These are phyloP conservation scores for Drosophila cracens DNA, from an alignment of 2,888 invertebrate genomes.

Conservation along the genomic window DNA sequence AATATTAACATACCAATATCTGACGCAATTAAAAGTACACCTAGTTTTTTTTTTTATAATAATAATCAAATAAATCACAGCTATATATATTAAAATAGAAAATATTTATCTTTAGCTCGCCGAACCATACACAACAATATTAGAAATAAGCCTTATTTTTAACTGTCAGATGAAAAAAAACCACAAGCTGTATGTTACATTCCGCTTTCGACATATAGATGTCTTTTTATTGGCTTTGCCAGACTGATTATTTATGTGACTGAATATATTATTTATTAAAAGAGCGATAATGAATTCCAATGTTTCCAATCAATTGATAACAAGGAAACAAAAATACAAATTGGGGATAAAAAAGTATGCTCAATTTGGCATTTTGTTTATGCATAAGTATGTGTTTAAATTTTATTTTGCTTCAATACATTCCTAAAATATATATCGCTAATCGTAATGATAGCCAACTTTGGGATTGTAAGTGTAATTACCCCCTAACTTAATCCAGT, in stretches of 20 bases:
- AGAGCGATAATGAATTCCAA: neutral
- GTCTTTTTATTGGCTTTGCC: neutral
- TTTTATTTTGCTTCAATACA: neutral
- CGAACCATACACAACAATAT: neutral
- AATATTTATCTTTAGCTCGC: slow-evolving; percentile 10
- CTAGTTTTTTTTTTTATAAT: slow-evolving; percentile 32
- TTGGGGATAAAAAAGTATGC: neutral
- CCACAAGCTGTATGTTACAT: slow-evolving; percentile 2
- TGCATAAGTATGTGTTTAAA: neutral
- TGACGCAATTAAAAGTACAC: slow-evolving; percentile 25
- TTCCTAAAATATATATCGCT: neutral
- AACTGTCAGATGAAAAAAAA: neutral
- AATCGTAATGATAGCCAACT: neutral
- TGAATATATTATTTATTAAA: slow-evolving; percentile 6
- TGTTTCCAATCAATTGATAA: neutral
- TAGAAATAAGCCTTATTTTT: neutral
- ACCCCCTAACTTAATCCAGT: neutral
- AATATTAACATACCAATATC: slow-evolving; percentile 31
- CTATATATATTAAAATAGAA: slow-evolving; percentile 6
- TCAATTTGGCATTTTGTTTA: slow-evolving; percentile 1
- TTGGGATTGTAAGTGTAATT: slow-evolving; percentile 1
- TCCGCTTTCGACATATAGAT: slow-evolving; percentile 4
- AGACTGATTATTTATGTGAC: slow-evolving; percentile 8
- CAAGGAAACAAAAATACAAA: neutral
- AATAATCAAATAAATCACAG: slow-evolving; percentile 17